Conservation (phyloP, 2,113 vertebrate genomes). For the Crocuta crocuta region DNA sequence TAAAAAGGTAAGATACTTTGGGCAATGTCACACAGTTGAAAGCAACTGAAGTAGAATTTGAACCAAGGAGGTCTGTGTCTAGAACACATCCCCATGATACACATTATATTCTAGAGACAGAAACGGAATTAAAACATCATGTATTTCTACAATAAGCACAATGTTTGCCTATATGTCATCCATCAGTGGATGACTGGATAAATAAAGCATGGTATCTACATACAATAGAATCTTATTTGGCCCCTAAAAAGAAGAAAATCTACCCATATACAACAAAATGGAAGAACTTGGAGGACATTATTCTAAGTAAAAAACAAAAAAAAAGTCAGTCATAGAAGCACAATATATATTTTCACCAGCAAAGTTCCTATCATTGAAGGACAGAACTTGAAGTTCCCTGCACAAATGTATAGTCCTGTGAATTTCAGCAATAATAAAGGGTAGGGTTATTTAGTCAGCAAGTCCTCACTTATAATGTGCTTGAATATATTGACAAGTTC, state of each 20-base stretch:
- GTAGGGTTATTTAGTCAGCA: neutral
- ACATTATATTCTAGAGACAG: neutral
- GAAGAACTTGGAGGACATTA: neutral
- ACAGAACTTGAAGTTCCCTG: neutral
- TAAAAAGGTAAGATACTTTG: neutral
- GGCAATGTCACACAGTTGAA: neutral
- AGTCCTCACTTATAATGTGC: neutral
- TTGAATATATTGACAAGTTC: neutral
- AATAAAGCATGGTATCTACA: neutral
- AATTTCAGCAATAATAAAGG: neutral
- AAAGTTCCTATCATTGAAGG: neutral
- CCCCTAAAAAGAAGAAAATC: neutral
- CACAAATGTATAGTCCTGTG: neutral
- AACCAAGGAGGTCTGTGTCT: neutral
- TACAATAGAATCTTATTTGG: neutral
- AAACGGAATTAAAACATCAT: neutral
- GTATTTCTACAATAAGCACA: neutral
- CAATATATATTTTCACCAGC: neutral
- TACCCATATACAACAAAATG: neutral
- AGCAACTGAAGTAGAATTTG: neutral
- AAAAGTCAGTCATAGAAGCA: neutral
- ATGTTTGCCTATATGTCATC: neutral
- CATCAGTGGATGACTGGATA: neutral
- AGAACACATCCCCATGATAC: neutral
- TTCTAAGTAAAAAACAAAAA: neutral